Evolutionary conservation across 2,888 invertebrate species (phyloP).

Genomic region (Bugula neritina): DNA sequence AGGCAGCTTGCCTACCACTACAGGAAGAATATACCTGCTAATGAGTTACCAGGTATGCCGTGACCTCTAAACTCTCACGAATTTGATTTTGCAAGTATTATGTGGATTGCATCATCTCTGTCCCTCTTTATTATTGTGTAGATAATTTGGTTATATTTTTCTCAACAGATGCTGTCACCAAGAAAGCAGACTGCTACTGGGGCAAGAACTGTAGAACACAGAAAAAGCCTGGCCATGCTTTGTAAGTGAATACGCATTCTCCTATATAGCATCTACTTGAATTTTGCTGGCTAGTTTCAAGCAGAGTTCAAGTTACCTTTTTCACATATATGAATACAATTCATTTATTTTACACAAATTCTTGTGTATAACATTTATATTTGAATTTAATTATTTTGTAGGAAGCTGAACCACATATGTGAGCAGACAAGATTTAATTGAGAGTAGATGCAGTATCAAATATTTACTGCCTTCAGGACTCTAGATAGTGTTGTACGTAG

Average conservation of each 20-base stretch:
- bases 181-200: constrained; percentile 49
- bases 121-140: too few species aligned
- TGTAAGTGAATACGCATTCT: too few species aligned
- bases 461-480: too few species aligned
- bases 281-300: too few species aligned
- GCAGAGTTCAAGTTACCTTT: too few species aligned
- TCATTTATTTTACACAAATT: too few species aligned
- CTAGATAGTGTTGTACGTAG: too few species aligned
- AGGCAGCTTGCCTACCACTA: constrained; percentile 45
- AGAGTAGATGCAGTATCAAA: too few species aligned
- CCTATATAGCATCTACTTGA: too few species aligned
- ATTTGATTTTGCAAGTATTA: neutral
- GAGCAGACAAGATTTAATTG: constrained; percentile 38
- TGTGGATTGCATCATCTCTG: too few species aligned
- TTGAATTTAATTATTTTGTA: constrained; percentile 35
- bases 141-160: constrained; percentile 25
- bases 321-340: too few species aligned
- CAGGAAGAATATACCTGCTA: constrained; percentile 40
- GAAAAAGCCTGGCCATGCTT: constrained; percentile 44
- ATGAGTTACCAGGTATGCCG: constrained; percentile 45
- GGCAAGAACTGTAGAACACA: constrained; percentile 51
- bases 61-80: neutral
- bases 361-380: too few species aligned
- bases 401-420: constrained; percentile 47
- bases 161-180: constrained; percentile 40